These are phyloP conservation scores for Psittacula derbiana DNA, from an alignment of 2,797 vertebrate species.

Conservation along the genomic window DNA sequence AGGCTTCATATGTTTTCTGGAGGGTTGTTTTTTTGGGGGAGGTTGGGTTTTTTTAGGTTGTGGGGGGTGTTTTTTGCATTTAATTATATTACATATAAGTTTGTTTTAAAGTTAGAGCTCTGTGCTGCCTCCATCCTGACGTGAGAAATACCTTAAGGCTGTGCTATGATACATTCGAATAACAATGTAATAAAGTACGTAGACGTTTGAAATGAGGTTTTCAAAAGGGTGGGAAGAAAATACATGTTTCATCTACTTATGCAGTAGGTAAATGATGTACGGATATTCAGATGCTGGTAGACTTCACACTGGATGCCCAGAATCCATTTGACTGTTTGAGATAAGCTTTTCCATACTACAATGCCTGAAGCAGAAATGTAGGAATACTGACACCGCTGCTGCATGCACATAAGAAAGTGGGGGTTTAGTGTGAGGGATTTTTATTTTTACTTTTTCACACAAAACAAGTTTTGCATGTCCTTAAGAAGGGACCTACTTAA, in stretches of 20 bases:
- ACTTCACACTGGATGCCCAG: background rate
- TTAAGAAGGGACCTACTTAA: background rate
- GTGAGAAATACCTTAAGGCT: background rate
- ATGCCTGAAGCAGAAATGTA: background rate
- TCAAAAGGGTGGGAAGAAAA: background rate
- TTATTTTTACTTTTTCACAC: background rate
- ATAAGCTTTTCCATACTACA: background rate
- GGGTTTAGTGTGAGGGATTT: background rate
- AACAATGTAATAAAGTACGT: background rate
- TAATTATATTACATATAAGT: background rate
- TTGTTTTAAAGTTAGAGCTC: background rate
- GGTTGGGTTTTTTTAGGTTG: background rate
- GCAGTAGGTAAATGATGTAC: background rate
- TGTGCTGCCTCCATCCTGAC: background rate
- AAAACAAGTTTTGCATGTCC: background rate
- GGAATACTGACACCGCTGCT: background rate
- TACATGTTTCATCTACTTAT: accelerated
- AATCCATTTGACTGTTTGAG: background rate
- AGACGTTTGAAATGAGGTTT: background rate
- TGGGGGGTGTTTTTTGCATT: background rate
- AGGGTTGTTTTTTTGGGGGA: background rate
- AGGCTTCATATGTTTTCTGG: background rate
- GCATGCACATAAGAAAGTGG: background rate
- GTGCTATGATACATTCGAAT: background rate
- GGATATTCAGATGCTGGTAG: background rate